phyloP scores from a whole-genome alignment of 2,888 invertebrate species.

The Drosophila imparisetae region DNA sequence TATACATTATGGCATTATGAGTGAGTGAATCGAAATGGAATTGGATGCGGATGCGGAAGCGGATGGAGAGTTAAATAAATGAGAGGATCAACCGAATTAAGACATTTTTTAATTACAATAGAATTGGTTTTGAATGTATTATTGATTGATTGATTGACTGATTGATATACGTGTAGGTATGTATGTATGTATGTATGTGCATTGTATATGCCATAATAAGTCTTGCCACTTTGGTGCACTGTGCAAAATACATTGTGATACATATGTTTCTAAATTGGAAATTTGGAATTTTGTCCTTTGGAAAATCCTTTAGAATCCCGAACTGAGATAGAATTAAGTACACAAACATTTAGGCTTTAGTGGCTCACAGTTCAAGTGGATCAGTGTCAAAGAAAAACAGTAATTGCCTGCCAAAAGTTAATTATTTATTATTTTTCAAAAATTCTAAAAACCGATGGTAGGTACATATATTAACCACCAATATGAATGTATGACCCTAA shows the following conservation, averaged over 20 bases:
- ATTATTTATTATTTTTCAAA: too few relatives aligned
- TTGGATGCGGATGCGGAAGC: not conserved
- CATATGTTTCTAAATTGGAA: not conserved
- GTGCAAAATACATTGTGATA: not conserved
- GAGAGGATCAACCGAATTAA: not conserved
- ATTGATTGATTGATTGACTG: not conserved
- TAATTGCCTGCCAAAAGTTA: too few relatives aligned
- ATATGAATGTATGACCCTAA: too few relatives aligned
- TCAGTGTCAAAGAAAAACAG: too few relatives aligned
- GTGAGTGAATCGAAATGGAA: not conserved
- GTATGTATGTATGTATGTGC: not conserved
- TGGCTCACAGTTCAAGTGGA: too few relatives aligned
- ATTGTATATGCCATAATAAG: not conserved
- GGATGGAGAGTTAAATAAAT: conserved; percentile 1
- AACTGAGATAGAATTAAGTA: not conserved
- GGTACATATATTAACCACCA: too few relatives aligned
- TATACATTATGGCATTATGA: not conserved
- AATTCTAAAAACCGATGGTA: too few relatives aligned
- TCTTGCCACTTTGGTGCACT: not conserved
- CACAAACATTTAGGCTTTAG: not conserved
- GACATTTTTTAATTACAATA: conserved; percentile 1
- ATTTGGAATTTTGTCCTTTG: not conserved
- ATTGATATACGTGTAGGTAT: not conserved
- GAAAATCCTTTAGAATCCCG: not conserved
- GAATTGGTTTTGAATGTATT: not conserved